Conservation (phyloP, 2,888 invertebrate species). For the Shargacucullia verbasci region DNA sequence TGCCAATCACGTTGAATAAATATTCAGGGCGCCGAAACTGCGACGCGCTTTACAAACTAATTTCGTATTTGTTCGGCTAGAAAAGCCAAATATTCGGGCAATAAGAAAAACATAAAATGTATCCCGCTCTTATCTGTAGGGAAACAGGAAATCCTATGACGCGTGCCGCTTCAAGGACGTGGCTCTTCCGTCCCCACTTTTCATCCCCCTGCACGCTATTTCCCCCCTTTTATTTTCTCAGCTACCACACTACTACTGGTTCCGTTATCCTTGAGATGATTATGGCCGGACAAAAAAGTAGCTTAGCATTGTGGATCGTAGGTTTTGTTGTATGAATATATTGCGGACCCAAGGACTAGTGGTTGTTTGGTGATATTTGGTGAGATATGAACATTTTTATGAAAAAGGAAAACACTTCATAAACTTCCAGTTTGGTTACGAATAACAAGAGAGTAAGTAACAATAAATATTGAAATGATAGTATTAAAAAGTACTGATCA, state of each 20-base stretch:
- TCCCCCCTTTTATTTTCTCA: conserved; percentile 41
- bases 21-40: conserved; percentile 8
- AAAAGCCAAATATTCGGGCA: conserved; percentile 16
- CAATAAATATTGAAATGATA: no score
- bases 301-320: conserved; percentile 8
- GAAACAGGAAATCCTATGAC: conserved; percentile 47
- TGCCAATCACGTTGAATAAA: conserved; percentile 9
- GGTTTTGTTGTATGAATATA: conserved; percentile 5
- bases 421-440: no score
- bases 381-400: no score
- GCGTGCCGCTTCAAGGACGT: conserved; percentile 43
- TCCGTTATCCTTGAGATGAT: conserved; percentile 35
- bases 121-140: conserved; percentile 13
- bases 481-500: no score
- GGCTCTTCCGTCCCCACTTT: conserved; percentile 16
- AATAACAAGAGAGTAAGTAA: no score
- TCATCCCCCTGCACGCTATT: conserved; percentile 13
- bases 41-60: conserved; percentile 14
- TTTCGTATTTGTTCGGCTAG: conserved; percentile 9
- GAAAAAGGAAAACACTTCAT: no score
- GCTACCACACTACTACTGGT: conserved; percentile 30
- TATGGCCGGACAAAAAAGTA: conserved; percentile 13
- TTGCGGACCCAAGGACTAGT: background rate
- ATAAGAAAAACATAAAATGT: conserved; percentile 20
- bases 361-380: background rate